Base-by-base conservation (phyloP, 2,797 vertebrate species). In the Thalassophryne amazonica region DNA sequence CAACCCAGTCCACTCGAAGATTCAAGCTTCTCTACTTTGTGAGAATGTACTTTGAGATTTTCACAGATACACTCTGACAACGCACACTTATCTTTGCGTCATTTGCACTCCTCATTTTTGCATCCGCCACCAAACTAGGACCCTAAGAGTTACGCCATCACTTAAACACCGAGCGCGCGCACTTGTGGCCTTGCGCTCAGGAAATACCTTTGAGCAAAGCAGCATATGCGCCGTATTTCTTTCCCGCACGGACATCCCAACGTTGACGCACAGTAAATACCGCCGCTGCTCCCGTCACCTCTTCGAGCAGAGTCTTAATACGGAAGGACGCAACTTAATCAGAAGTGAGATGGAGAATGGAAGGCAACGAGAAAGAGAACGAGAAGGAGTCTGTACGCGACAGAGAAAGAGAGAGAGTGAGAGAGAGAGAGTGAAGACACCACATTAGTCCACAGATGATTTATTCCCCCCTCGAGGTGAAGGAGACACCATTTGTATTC, bases 401-500 rank as follows among this genome's bases (percentile, higher is more conserved):
- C 0, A 25, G 34, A 6, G 12, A 51, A 38, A 60, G 17, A 48
- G 47, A 41, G 35, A 31, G 35, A 31, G 48, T 25, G 33, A 37
- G 31, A 32, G 19, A 29, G 40, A 11, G 58, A 35, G 61, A 25
- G 52, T 38, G 61, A 69, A 31, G 45, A 42, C 53, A 56, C 62
- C 55, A 68, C 63, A 89, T 86, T 88, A 86, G 85, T 76, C 80
- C 71, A 67, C 63, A 42, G 76, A 76, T 91, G 90, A 91, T 91
- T 86, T 87, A 90, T 89, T 74, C 64, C 50, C 78, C 68, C 69
- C 76, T 83, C 69, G 59, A 67, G 76, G 70, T 85, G 79, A 81
- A 81, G 71, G 76, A 88, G 81, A 88, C 73, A 60, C 81, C 77
- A 84, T 91, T 90, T 90, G 82, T 92, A 89, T 90, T 91, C 60